Conservation (phyloP, 2,113 vertebrate species). For the Mastomys coucha region DNA sequence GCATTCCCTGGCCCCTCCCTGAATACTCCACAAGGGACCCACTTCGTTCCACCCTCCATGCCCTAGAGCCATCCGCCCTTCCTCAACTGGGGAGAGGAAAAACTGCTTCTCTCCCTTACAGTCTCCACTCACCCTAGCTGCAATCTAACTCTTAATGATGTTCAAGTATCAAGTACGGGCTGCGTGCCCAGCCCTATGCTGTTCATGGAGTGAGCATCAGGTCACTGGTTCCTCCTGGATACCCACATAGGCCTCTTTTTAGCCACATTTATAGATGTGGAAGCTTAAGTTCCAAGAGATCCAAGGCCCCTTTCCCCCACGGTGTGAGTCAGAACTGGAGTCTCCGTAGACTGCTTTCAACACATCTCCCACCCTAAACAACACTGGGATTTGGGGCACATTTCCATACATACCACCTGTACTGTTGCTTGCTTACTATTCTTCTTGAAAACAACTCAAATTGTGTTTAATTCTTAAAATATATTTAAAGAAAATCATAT, state of each 20-base stretch:
- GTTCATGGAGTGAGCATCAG: background rate
- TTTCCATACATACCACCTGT: background rate
- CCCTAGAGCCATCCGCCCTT: background rate
- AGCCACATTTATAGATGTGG: background rate
- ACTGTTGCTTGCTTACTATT: background rate
- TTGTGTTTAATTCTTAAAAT: constrained; percentile 28
- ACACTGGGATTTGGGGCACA: background rate
- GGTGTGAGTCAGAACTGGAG: background rate
- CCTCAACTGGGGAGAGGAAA: background rate
- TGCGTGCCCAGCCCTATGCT: background rate
- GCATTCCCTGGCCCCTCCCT: background rate
- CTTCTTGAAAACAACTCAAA: constrained; percentile 31
- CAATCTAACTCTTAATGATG: background rate
- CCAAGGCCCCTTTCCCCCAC: background rate
- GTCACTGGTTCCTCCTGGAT: background rate
- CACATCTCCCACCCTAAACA: background rate
- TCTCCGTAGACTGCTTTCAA: background rate
- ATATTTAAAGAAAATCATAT: background rate
- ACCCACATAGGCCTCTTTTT: background rate
- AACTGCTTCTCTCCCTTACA: background rate
- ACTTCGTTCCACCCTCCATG: background rate
- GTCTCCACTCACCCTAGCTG: background rate
- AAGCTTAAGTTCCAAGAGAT: background rate
- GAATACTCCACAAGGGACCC: background rate
- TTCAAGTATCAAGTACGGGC: background rate